Conservation (phyloP, 2,888 invertebrate genomes). For the Drosophila hamatofila region DNA sequence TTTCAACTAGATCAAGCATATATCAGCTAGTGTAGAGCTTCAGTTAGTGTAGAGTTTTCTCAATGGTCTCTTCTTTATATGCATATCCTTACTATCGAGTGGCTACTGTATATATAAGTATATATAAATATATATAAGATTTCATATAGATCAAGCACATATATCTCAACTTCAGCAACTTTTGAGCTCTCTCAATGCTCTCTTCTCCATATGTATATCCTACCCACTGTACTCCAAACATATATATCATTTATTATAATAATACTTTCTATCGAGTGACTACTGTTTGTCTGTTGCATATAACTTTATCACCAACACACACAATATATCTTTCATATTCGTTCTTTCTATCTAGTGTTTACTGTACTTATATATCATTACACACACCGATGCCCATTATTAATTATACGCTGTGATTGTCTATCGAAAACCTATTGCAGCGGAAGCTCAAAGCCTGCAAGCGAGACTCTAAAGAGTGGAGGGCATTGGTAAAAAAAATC, state of each 20-base stretch:
- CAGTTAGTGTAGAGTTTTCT: not conserved
- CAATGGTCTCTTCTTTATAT: not conserved
- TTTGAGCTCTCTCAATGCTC: not conserved
- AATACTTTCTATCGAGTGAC: not conserved
- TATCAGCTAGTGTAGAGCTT: too few relatives aligned
- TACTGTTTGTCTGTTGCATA: not conserved
- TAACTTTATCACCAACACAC: too few relatives aligned
- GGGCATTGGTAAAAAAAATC: not conserved
- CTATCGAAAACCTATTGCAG: conserved; percentile 31
- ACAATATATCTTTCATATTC: not conserved
- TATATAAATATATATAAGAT: too few relatives aligned
- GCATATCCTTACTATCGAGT: not conserved
- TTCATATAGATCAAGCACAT: too few relatives aligned
- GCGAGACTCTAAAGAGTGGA: not conserved
- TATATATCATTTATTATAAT: not conserved
- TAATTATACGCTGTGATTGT: conserved; percentile 51
- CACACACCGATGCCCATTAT: conserved; percentile 39
- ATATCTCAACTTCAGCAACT: too few relatives aligned
- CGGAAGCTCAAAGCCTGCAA: conserved; percentile 37
- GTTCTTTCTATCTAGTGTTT: not conserved
- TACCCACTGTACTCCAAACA: not conserved
- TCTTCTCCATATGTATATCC: not conserved
- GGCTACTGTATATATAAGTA: not conserved
- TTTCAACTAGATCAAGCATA: not conserved
- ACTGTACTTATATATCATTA: conserved; percentile 5